These are phyloP conservation scores for Lepas anatifera DNA, from an alignment of 2,888 invertebrate genomes.

Conservation along the genomic window DNA sequence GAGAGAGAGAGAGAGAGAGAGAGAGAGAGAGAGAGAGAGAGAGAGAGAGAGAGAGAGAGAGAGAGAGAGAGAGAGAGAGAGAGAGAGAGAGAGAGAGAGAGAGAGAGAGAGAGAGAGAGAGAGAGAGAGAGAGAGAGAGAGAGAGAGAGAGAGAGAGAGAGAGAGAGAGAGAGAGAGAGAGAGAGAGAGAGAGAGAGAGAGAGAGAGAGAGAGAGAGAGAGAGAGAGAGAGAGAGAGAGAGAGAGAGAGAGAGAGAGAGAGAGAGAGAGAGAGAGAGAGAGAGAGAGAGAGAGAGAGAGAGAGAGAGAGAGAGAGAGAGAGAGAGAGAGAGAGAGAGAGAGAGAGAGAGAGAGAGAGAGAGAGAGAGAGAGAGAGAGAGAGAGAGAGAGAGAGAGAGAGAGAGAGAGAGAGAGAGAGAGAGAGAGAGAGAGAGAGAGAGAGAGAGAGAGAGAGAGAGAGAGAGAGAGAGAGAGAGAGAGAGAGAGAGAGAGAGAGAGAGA, in stretches of 20 bases:
- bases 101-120: neutral
- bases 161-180: neutral
- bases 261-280: neutral
- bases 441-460: neutral
- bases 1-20: neutral
- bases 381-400: neutral
- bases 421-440: neutral
- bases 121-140: neutral
- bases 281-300: neutral
- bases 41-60: neutral
- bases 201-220: conserved; percentile 1
- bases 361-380: neutral
- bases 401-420: neutral
- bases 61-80: neutral
- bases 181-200: neutral
- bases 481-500: neutral
- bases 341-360: neutral
- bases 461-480: neutral
- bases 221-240: neutral
- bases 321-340: conserved; percentile 1
- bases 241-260: neutral
- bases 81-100: neutral
- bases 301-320: neutral
- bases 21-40: neutral
- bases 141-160: conserved; percentile 4